Conservation (phyloP, 2,797 vertebrate genomes). For the Parauchenoglanis punctatus region DNA sequence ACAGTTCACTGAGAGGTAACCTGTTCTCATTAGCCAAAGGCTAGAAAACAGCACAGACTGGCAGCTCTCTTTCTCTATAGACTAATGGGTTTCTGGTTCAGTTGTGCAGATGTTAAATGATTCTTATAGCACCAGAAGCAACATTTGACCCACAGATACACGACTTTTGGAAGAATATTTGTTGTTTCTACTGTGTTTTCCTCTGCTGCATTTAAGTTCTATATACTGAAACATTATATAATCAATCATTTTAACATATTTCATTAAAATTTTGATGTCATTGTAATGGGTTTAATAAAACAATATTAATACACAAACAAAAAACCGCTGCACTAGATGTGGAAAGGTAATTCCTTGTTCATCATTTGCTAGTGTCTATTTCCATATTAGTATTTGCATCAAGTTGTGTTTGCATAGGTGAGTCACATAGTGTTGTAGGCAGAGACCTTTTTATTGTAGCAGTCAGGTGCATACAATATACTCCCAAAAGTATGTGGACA, state of each 20-base stretch:
- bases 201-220: not conserved
- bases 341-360: not conserved
- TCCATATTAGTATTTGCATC: slow-evolving; percentile 5
- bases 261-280: not conserved
- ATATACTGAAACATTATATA: not conserved
- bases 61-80: slow-evolving; percentile 36
- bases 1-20: slow-evolving; percentile 14
- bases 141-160: not conserved
- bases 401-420: not conserved
- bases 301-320: not conserved
- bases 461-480: not conserved
- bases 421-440: not conserved
- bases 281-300: not conserved
- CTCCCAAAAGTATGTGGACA: not conserved
- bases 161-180: too few species aligned
- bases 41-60: slow-evolving; percentile 52
- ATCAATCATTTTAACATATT: not conserved
- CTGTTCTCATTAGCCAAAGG: slow-evolving; percentile 49
- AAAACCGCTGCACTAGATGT: not conserved
- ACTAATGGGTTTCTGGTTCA: slow-evolving; percentile 60
- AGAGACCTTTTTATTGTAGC: not conserved
- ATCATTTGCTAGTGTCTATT: not conserved
- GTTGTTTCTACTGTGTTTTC: too few species aligned
- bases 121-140: slow-evolving; percentile 4
- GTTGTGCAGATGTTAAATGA: slow-evolving; percentile 12